These are phyloP conservation scores for Luperina nickerlii DNA, from an alignment of 2,888 invertebrate species.

Conservation along the genomic window DNA sequence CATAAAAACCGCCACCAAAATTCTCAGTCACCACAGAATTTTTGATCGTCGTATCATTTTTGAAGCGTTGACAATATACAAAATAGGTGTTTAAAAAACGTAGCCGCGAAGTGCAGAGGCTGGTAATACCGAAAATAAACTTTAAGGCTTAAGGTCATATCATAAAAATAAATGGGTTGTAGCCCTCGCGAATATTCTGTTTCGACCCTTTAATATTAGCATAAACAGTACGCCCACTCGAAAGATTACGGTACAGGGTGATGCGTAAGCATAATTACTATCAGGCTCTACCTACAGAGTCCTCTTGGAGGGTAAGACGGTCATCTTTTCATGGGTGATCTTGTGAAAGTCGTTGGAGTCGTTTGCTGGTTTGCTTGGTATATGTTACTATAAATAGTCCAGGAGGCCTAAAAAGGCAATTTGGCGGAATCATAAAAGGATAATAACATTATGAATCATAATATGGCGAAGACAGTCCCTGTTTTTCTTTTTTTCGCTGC, in stretches of 20 bases:
- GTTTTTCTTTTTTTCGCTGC: too few species aligned
- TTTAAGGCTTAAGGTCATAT: slow-evolving; percentile 71
- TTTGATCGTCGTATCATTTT: slow-evolving; percentile 36
- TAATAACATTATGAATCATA: too few species aligned
- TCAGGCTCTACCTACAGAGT: slow-evolving; percentile 22
- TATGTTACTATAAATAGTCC: background rate
- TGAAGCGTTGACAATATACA: slow-evolving; percentile 57
- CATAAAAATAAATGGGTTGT: slow-evolving; percentile 76
- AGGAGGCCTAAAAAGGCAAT: too few species aligned
- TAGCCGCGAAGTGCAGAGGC: slow-evolving; percentile 67
- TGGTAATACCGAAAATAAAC: slow-evolving; percentile 71
- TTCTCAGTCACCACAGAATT: slow-evolving; percentile 1
- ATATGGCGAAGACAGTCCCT: too few species aligned
- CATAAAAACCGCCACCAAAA: background rate
- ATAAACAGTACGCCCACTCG: slow-evolving; percentile 69
- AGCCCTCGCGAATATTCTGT: slow-evolving; percentile 73
- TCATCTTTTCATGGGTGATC: slow-evolving; percentile 33
- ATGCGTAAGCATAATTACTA: slow-evolving; percentile 63
- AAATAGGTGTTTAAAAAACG: slow-evolving; percentile 60
- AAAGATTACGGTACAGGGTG: slow-evolving; percentile 64
- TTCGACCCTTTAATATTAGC: slow-evolving; percentile 74
- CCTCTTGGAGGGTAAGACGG: slow-evolving; percentile 43
- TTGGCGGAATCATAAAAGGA: too few species aligned
- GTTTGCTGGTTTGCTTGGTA: background rate
- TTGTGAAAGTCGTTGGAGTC: slow-evolving; percentile 19